Conservation (phyloP, 2,888 invertebrate species). For the Heliconius sara region DNA sequence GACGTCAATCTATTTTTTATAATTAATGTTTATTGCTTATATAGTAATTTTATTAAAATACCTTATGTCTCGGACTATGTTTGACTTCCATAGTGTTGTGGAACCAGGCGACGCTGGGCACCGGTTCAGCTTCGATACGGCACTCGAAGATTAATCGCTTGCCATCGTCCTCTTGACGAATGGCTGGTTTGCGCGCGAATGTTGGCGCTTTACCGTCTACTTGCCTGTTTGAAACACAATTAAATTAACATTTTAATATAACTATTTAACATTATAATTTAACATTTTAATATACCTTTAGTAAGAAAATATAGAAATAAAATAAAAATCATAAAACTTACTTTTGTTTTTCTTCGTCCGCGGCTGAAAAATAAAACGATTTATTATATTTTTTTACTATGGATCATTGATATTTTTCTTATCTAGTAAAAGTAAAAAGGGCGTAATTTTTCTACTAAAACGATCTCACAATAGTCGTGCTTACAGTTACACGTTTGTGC, state of each 20-base stretch:
- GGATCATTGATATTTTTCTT: no score
- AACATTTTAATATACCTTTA: background rate
- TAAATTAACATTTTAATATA: background rate
- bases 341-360: conserved; percentile 98
- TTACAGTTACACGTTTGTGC: no score
- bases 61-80: conserved; percentile 94
- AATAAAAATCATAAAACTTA: conserved; percentile 83
- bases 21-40: background rate
- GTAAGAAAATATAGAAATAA: background rate
- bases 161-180: conserved; percentile 98
- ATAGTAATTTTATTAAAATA: conserved; percentile 58
- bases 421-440: no score
- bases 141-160: conserved; percentile 97
- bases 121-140: conserved; percentile 96
- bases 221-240: conserved; percentile 86
- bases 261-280: no score
- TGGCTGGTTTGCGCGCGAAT: conserved; percentile 98
- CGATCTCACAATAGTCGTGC: no score
- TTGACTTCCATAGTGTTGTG: conserved; percentile 93
- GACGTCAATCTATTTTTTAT: background rate
- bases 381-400: conserved; percentile 40
- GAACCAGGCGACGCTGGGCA: conserved; percentile 94
- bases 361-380: conserved; percentile 87
- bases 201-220: conserved; percentile 98
- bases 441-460: no score